Percentiles rank a stretch among this genome's conserved stretches.
phyloP scores from a whole-genome alignment of 2,797 vertebrate genomes.

The Liparis tanakae region DNA sequence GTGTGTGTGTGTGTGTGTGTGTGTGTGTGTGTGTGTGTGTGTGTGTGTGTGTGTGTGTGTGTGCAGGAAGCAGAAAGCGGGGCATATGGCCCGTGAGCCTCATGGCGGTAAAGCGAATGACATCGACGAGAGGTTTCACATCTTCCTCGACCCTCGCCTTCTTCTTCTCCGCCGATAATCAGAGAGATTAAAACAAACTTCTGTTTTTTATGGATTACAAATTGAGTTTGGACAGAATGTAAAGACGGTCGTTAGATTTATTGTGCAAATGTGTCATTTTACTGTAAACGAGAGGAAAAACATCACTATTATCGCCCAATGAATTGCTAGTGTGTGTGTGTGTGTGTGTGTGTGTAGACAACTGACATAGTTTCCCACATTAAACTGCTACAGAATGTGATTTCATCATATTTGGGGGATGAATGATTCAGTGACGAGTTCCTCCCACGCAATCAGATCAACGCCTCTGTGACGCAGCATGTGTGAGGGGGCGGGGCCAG shows the following conservation, averaged over 20 bases:
- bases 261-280: no score
- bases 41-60: slow-evolving; percentile 3
- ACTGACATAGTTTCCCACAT: not conserved
- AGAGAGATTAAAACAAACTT: not conserved
- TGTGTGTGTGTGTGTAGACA: not conserved
- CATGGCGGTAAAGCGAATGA: slow-evolving; percentile 14
- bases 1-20: no score
- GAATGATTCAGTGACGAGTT: not conserved
- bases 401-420: not conserved
- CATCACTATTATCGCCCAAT: no score
- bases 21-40: slow-evolving; percentile 14
- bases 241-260: no score
- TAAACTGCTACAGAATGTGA: not conserved
- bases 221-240: not conserved
- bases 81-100: slow-evolving; percentile 72
- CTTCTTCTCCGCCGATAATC: not conserved
- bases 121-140: not conserved
- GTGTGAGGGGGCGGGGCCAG: not conserved
- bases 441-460: slow-evolving; percentile 14
- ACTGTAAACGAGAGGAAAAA: not conserved
- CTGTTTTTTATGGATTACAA: not conserved
- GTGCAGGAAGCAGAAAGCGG: slow-evolving; percentile 39
- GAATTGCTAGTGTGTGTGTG: no score
- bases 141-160: not conserved
- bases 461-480: not conserved